Conservation (phyloP, 2,888 invertebrate species). For the Volucella inflata region DNA sequence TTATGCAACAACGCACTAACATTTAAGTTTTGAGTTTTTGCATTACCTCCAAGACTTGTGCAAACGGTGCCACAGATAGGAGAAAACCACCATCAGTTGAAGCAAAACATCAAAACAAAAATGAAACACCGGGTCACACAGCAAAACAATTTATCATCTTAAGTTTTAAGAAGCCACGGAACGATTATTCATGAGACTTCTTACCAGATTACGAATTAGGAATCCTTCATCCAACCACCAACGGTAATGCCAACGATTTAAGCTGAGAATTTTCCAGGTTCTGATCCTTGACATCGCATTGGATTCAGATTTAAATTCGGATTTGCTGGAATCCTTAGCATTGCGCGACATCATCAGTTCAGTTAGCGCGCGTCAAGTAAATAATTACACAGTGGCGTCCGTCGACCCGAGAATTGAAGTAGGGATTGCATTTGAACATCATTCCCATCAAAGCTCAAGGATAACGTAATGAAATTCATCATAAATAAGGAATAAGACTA, state of each 20-base stretch:
- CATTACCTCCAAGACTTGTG: slow-evolving; percentile 13
- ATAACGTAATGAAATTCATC: slow-evolving; percentile 72
- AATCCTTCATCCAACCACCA: not conserved
- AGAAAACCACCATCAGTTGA: slow-evolving; percentile 29
- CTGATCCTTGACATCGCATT: slow-evolving; percentile 70
- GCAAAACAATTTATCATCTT: slow-evolving; percentile 71
- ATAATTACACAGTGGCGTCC: slow-evolving; percentile 60
- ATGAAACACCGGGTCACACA: slow-evolving; percentile 3
- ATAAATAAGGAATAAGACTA: slow-evolving; percentile 71
- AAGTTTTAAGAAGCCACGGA: slow-evolving; percentile 65
- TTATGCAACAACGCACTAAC: slow-evolving; percentile 44
- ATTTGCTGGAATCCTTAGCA: no score
- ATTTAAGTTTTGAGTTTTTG: slow-evolving; percentile 40
- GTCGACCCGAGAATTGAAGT: slow-evolving; percentile 19
- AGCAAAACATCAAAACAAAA: not conserved
- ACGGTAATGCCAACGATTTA: slow-evolving; percentile 15
- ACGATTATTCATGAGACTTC: slow-evolving; percentile 72
- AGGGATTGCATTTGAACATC: slow-evolving; percentile 46
- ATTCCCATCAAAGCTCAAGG: slow-evolving; percentile 67
- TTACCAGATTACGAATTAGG: slow-evolving; percentile 68
- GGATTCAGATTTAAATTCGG: slow-evolving; percentile 7
- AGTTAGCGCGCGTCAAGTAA: slow-evolving; percentile 53
- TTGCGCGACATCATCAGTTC: slow-evolving; percentile 44
- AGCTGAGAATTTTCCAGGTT: slow-evolving; percentile 52
- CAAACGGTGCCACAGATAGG: slow-evolving; percentile 7